Conservation (phyloP, 2,797 vertebrate genomes). For the Tragopan temminckii region DNA sequence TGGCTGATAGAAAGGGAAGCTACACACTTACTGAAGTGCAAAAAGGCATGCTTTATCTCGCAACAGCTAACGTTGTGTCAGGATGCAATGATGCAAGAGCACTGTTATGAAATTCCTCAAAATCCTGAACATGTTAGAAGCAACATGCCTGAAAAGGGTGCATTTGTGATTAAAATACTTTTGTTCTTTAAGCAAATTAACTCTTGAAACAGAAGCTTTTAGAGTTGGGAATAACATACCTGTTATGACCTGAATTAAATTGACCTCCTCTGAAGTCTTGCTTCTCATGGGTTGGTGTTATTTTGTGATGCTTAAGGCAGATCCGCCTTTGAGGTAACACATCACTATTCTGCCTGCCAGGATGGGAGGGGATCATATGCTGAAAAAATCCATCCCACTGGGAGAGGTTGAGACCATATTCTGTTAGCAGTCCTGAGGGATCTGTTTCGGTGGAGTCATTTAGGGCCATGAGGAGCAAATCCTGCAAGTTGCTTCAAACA, state of each 20-base stretch:
- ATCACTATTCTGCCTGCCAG: conserved; percentile 2
- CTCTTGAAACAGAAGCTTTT: conserved; percentile 5
- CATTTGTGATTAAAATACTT: conserved; percentile 32
- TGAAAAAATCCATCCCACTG: neutral
- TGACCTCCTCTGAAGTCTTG: neutral
- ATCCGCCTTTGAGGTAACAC: neutral
- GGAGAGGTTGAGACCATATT: neutral
- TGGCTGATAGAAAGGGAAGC: neutral
- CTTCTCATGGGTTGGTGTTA: neutral
- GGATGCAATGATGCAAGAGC: conserved; percentile 41
- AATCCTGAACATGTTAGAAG: conserved; percentile 31
- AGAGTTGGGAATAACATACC: conserved; percentile 34
- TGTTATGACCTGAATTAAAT: conserved; percentile 55
- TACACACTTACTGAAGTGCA: neutral
- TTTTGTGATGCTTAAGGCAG: conserved; percentile 12
- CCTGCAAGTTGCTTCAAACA: neutral
- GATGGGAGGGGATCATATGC: conserved; percentile 8
- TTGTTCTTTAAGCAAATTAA: conserved; percentile 45
- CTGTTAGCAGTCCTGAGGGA: neutral
- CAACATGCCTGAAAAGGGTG: conserved; percentile 14
- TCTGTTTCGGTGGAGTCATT: neutral
- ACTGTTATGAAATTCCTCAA: conserved; percentile 64
- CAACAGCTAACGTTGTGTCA: conserved; percentile 34
- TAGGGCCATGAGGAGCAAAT: neutral
- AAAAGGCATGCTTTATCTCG: neutral